Evolutionary conservation across 2,888 invertebrate genomes (phyloP), one percentile per base, ranked within the genome.

Genomic region (Crematogaster levior): DNA sequence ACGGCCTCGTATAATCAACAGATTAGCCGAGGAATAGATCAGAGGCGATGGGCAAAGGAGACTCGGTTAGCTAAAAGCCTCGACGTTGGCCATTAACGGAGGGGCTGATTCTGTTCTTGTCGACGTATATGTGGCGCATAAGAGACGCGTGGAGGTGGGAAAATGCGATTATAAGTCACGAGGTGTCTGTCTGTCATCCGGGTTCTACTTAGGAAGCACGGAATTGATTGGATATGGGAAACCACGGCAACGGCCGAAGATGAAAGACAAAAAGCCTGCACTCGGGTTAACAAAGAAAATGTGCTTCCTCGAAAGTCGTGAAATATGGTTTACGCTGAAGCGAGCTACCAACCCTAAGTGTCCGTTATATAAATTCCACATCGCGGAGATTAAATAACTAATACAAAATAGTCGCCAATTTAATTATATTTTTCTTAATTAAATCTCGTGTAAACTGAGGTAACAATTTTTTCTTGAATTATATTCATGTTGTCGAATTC

Each of bases 161-260:
- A 94, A 93, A 94, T 94, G 93, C 93, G 93, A 94, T 94, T 94
- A 94, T 94, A 94, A 94, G 94, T 94, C 94, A 94, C 93, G 92
- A 92, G 93, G 93, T 93, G 88, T 86, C 84, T 84, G 89, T 84
- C 90, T 89, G 91, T 91, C 91, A 89, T 90, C 88, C 82, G 84
- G 84, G 80, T 82, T 89, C 87, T 85, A 87, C 85, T 90, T 90
- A 86, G 86, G 88, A 87, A 87, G 88, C 88, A 86, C 85, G 80
- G 87, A 92, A 94, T 94, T 93, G 94, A 94, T 94, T 94, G 93
- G 93, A 93, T 92, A 92, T 83, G 81, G 85, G 87, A 85, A 85
- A 82, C 83, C 75, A 79, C 75, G 84, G 75, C 73, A 81, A 84
- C 85, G 79, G 84, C 83, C 87, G 88, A 90, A 91, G 91, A 93